These are phyloP conservation scores for Heliconius congener DNA, from an alignment of 1,140 invertebrate genomes.

Conservation along the genomic window DNA sequence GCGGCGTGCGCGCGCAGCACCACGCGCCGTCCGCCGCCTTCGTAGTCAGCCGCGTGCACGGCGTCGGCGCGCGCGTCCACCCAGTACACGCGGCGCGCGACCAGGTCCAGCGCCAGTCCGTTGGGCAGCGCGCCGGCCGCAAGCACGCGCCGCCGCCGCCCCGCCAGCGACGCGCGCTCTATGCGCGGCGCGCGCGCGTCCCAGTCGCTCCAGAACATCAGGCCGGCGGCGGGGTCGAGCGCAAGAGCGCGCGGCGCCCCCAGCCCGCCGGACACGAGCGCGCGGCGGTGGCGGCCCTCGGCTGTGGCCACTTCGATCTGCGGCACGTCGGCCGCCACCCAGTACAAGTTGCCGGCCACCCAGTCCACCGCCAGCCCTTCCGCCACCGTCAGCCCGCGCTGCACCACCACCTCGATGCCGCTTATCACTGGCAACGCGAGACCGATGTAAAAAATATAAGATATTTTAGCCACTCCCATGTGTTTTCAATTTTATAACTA, in stretches of 20 bases:
- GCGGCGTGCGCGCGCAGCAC: slow-evolving; percentile 86
- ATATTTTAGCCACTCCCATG: no score
- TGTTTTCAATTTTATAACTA: no score
- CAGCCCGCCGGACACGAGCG: slow-evolving; percentile 92
- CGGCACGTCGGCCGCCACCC: slow-evolving; percentile 88
- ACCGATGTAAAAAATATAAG: no score
- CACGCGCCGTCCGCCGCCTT: slow-evolving; percentile 87
- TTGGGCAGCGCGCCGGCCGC: slow-evolving; percentile 91
- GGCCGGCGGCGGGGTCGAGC: slow-evolving; percentile 89
- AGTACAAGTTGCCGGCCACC: slow-evolving; percentile 91
- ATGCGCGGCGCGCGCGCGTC: slow-evolving; percentile 91
- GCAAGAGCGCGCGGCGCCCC: slow-evolving; percentile 93
- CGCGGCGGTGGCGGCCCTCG: slow-evolving; percentile 90
- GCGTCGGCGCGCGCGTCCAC: slow-evolving; percentile 85
- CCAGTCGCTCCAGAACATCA: slow-evolving; percentile 95
- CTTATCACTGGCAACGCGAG: slow-evolving; percentile 82
- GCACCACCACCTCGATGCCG: slow-evolving; percentile 91
- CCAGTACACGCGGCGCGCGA: slow-evolving; percentile 83
- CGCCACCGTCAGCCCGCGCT: slow-evolving; percentile 91
- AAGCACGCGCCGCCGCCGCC: slow-evolving; percentile 82
- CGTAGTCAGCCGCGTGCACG: slow-evolving; percentile 90
- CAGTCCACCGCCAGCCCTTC: slow-evolving; percentile 94
- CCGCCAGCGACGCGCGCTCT: slow-evolving; percentile 92
- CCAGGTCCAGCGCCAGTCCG: slow-evolving; percentile 92
- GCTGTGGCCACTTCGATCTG: not conserved